These are phyloP conservation scores for Sarcophaga subvicina DNA, from an alignment of 2,888 invertebrate species.

Conservation along the genomic window DNA sequence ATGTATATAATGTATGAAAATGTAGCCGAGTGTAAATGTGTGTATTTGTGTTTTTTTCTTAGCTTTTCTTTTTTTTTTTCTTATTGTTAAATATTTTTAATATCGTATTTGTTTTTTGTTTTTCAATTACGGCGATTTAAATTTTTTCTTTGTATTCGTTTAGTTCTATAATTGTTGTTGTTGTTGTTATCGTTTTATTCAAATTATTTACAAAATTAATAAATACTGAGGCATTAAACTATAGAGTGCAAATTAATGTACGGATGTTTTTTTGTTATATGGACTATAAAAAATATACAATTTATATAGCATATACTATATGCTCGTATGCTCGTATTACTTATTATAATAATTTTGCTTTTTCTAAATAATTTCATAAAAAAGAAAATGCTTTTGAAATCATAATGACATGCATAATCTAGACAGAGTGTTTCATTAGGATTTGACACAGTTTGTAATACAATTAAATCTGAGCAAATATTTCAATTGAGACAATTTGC, in stretches of 20 bases:
- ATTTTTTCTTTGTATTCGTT: conserved; percentile 73
- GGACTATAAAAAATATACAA: conserved; percentile 52
- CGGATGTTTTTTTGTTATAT: conserved; percentile 24
- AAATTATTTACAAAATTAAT: conserved; percentile 75
- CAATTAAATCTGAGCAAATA: no score
- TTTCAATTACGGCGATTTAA: conserved; percentile 67
- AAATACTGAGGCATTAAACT: conserved; percentile 56
- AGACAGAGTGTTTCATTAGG: no score
- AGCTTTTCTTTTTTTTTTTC: conserved; percentile 54
- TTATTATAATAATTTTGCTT: not conserved
- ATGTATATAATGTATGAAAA: conserved; percentile 55
- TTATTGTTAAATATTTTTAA: conserved; percentile 40
- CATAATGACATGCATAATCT: no score
- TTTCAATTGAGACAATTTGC: no score
- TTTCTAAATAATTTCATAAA: no score
- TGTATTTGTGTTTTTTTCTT: conserved; percentile 39
- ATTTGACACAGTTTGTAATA: no score
- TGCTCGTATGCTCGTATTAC: not conserved
- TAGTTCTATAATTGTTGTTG: conserved; percentile 25
- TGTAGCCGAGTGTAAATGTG: conserved; percentile 54
- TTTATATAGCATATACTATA: not conserved
- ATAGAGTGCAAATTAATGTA: conserved; percentile 43
- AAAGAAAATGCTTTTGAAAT: no score
- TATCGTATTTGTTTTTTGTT: conserved; percentile 32
- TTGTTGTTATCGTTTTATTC: conserved; percentile 19